A percentile compares a stretch with the other conserved stretches of the same genome.
Conservation (phyloP, 2,797 vertebrate genomes). For the Novumbra hubbsi region DNA sequence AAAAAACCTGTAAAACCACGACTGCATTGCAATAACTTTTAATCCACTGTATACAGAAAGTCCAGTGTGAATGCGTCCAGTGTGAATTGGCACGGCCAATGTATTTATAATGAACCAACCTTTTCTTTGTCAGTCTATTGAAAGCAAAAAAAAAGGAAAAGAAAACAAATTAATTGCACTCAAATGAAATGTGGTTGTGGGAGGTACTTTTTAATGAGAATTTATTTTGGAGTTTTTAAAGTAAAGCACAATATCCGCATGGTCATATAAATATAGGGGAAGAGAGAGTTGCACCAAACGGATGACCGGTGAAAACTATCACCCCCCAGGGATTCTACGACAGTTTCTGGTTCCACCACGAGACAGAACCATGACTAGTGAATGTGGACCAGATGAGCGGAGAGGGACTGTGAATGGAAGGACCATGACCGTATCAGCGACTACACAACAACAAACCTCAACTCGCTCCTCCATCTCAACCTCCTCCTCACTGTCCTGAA, state of each 20-base stretch:
- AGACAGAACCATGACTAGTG: neutral
- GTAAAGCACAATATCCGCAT: constrained; percentile 14
- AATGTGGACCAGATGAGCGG: neutral
- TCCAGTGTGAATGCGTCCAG: neutral
- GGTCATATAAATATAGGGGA: neutral
- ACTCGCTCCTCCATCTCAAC: constrained; percentile 40
- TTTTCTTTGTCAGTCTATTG: constrained; percentile 50
- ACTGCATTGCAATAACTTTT: neutral
- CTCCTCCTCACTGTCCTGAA: constrained; percentile 65
- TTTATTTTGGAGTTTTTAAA: constrained; percentile 11
- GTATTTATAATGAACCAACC: constrained; percentile 35
- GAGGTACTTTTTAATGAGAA: neutral
- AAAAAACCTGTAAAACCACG: constrained; percentile 17
- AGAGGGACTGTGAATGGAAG: neutral
- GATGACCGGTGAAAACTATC: constrained; percentile 14
- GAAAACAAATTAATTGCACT: constrained; percentile 27
- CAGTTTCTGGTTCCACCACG: constrained; percentile 3
- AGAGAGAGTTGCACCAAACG: constrained; percentile 32
- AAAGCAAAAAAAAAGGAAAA: constrained; percentile 20
- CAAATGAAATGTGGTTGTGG: neutral
- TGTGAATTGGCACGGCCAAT: neutral
- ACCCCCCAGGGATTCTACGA: constrained; percentile 14
- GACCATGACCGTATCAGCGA: neutral
- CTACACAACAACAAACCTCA: constrained; percentile 62
- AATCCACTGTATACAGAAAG: neutral